phyloP scores from a whole-genome alignment of 2,888 invertebrate species.

The Lasioglossum zephyrum region DNA sequence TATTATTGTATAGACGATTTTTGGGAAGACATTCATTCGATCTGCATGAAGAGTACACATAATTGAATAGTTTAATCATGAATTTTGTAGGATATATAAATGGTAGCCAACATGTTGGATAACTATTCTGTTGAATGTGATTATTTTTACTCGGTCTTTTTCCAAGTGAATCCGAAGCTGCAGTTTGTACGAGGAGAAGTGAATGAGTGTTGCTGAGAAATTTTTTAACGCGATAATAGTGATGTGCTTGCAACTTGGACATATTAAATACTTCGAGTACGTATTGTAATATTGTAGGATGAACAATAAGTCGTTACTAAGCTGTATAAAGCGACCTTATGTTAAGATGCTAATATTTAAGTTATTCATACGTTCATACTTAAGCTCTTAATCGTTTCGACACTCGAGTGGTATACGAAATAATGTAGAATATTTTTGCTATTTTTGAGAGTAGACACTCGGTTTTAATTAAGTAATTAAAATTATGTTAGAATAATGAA shows the following conservation, averaged over 20 bases:
- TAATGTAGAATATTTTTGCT: background rate
- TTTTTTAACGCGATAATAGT: background rate
- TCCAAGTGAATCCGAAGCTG: background rate
- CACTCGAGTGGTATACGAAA: background rate
- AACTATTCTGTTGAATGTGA: background rate
- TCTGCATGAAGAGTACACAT: background rate
- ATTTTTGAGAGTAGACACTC: background rate
- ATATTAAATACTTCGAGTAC: background rate
- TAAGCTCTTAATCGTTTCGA: constrained; percentile 9
- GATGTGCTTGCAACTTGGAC: constrained; percentile 12
- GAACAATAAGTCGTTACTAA: background rate
- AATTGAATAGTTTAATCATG: constrained; percentile 1
- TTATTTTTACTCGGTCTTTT: constrained; percentile 3
- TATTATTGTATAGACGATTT: background rate
- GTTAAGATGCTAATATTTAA: background rate
- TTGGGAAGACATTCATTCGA: background rate
- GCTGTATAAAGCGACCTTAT: background rate
- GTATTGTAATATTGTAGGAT: background rate
- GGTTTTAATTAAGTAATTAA: background rate
- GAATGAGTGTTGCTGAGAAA: background rate
- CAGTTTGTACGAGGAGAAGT: background rate
- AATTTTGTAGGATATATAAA: background rate
- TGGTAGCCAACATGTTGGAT: background rate
- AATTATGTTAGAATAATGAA: background rate
- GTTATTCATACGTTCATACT: background rate